Evolutionary conservation across 2,888 invertebrate species (phyloP), one percentile per base, ranked within the genome.

Genomic region (Conomelus anceps): DNA sequence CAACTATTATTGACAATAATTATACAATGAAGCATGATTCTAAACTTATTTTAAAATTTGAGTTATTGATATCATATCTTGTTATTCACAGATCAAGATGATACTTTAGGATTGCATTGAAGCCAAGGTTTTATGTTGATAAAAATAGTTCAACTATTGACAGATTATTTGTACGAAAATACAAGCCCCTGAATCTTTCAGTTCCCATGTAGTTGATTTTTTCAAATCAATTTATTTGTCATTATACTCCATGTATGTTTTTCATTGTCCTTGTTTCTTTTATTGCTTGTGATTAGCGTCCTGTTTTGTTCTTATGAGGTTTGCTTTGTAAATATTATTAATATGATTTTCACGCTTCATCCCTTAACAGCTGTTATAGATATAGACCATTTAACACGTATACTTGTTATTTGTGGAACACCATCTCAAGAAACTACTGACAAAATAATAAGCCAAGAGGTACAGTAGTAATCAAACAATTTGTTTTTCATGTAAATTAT

Each of bases 371-470:
- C 63, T 84, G 34, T 90, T 89, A 92, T 95, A 98, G 97, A 98
- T 95, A 97, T 98, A 94, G 97, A 98, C 94, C 98, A 97, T 94
- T 95, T 98, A 94, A 97, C 96, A 92, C 95, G 97, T 94, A 98
- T 98, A 93, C 95, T 98, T 95, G 95, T 96, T 93, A 94, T 98
- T 92, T 97, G 97, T 93, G 98, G 98, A 91, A 97, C 96, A 91
- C 98, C 98, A 91, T 95, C 96, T 92, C 96, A 96, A 93, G 97
- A 97, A 93, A 96, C 97, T 91, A 94, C 97, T 94, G 95, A 95
- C 94, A 97, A 97, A 95, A 97, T 98, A 93, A 96, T 96, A 93
- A 97, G 97, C 93, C 96, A 96, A 94, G 97, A 97, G 96, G 97
- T 97, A 96, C 95, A 89, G 89, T 29, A 24, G 23, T 23, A 17